Evolutionary conservation across 2,888 invertebrate species (phyloP).

Genomic region (Prosapia bicincta): DNA sequence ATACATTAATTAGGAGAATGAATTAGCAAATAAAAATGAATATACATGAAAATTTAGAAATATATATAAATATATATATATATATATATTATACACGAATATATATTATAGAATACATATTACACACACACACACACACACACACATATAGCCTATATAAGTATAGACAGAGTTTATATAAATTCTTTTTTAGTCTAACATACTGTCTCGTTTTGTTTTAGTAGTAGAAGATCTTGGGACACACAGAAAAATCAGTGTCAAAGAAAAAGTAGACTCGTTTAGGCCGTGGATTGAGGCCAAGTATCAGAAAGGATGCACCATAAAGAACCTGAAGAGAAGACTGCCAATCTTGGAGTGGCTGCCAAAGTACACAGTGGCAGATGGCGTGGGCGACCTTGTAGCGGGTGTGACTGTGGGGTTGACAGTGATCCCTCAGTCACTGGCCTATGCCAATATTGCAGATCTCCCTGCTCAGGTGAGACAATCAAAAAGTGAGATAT

Average conservation of each 20-base stretch:
- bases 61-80: too few relatives aligned
- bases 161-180: too few relatives aligned
- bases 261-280: conserved; percentile 43
- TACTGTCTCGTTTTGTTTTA: conserved; percentile 39
- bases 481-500: too few relatives aligned
- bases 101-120: too few relatives aligned
- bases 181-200: too few relatives aligned
- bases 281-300: conserved; percentile 49
- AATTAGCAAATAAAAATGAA: too few relatives aligned
- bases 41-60: too few relatives aligned
- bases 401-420: conserved; percentile 91
- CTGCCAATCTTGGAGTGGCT: conserved; percentile 75
- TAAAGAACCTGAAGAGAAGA: conserved; percentile 67
- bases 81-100: too few relatives aligned
- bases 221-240: conserved; percentile 49
- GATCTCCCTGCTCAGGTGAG: conserved; percentile 66
- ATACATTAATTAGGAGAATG: too few relatives aligned
- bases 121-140: too few relatives aligned
- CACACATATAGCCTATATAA: too few relatives aligned
- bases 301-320: conserved; percentile 54
- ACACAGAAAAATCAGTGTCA: conserved; percentile 41
- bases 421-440: conserved; percentile 88
- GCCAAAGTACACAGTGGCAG: conserved; percentile 66
- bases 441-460: conserved; percentile 78
- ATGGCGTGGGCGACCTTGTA: conserved; percentile 81